These are phyloP conservation scores for Onychostoma macrolepis DNA, from an alignment of 2,113 vertebrate genomes.

Conservation along the genomic window DNA sequence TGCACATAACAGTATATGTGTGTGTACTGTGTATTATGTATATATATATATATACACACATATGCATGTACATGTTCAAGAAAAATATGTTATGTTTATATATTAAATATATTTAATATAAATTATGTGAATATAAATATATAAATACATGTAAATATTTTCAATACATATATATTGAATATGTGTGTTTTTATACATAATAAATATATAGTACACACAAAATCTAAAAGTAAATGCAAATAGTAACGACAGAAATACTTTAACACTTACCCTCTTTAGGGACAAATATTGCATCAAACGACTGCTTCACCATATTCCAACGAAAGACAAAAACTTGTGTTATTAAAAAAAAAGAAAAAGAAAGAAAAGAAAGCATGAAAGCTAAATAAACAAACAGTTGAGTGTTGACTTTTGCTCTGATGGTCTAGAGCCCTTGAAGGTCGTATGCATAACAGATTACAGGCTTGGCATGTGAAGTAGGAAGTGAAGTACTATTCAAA, in stretches of 20 bases:
- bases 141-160: no score
- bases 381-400: conserved; percentile 16
- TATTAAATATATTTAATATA: no score
- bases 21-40: no score
- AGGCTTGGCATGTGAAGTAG: conserved; percentile 39
- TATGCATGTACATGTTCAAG: no score
- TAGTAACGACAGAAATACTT: no score
- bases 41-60: background rate
- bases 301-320: background rate
- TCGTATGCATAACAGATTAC: conserved; percentile 42
- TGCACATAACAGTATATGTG: no score
- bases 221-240: no score
- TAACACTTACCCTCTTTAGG: background rate
- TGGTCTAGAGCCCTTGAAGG: conserved; percentile 2
- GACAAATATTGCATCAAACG: background rate
- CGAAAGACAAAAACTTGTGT: background rate
- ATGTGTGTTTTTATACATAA: no score
- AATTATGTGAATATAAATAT: no score
- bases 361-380: background rate
- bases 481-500: conserved; percentile 36
- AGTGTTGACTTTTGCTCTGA: conserved; percentile 20
- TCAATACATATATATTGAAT: no score
- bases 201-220: no score
- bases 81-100: no score
- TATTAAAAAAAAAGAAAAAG: background rate